Evolutionary conservation across 1,140 invertebrate genomes (phyloP), one percentile per base, ranked within the genome.

Genomic region (Hycleus cichorii): DNA sequence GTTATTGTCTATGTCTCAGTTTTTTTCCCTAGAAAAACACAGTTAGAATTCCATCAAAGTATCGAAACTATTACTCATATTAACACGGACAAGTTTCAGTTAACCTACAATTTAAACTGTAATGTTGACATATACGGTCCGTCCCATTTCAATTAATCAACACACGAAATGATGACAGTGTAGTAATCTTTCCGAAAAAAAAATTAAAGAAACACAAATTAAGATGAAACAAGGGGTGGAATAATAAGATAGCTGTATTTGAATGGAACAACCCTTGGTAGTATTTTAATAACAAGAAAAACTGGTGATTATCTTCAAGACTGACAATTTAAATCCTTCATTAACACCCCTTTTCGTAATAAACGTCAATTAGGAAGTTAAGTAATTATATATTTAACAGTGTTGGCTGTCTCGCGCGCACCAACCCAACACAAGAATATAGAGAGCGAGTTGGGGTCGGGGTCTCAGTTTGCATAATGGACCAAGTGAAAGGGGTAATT

Each of bases 401-500:
- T 27, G 56, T 32, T 53, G 32, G 32, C 32, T 32, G 32, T 53
- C 51, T 53, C 51, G 57, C 49, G 63, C 32, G 32, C 18, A 18
- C 32, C 32, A 32, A 4, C 4, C 32, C 32, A 32, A 32, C 4
- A 4, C 4, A 32, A 32, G 4, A 32, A 32, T 7, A 32, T 32
- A 4, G 32, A 32, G 32, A 32, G 7, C 4, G 32, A 32, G 18
- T 18, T 18, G 62, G 57, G 64, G 61, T 65, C 56, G 59, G 18
- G 18, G 50, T 52, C 56, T 46, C 55, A 54, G 63, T 72, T 72
- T 72, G 70, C 70, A 72, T 72, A 72, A 72, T 69, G 66, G 69
- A 70, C 68, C 68, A 70, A 56, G 63, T 63, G 59, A 72, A 72
- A 72, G 70, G 70, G 70, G 69, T 72, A 72, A 72, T 72, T 72